A percentile compares a stretch with the other conserved stretches of the same genome.
phyloP scores from a whole-genome alignment of 2,888 invertebrate genomes.

The Gymnocheta viridis region DNA sequence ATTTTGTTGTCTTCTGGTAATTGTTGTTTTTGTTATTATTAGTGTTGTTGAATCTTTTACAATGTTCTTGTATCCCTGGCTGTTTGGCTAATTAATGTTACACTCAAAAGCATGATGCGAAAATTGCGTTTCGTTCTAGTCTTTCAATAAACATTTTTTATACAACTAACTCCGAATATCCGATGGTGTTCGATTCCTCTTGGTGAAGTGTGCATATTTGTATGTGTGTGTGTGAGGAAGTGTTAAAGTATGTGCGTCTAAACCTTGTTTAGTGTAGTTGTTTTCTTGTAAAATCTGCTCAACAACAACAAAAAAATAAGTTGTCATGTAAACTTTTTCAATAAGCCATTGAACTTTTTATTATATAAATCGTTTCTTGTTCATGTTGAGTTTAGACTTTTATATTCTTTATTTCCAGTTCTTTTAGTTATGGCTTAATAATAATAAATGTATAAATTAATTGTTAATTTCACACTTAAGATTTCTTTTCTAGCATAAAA shows the following conservation, averaged over 20 bases:
- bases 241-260: constrained; percentile 4
- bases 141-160: constrained; percentile 57
- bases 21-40: constrained; percentile 30
- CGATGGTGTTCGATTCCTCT: constrained; percentile 41
- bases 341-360: constrained; percentile 65
- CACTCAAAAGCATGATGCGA: constrained; percentile 69
- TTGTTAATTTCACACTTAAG: constrained; percentile 67
- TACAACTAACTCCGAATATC: neutral
- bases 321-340: constrained; percentile 63
- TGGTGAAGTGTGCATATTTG: neutral
- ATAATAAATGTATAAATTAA: constrained; percentile 66
- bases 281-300: constrained; percentile 54
- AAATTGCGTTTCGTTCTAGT: constrained; percentile 70
- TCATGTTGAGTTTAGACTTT: constrained; percentile 9
- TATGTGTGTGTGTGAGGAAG: neutral
- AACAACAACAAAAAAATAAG: constrained; percentile 23
- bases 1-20: constrained; percentile 46
- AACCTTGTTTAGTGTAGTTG: constrained; percentile 29
- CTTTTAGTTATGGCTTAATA: constrained; percentile 60
- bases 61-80: constrained; percentile 46
- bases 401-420: constrained; percentile 26
- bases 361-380: neutral
- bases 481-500: neutral
- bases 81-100: constrained; percentile 70
- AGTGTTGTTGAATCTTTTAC: constrained; percentile 20